A percentile compares a stretch with the other conserved stretches of the same genome.
phyloP scores from a whole-genome alignment of 2,113 vertebrate species.

The Heterotilapia buettikoferi region DNA sequence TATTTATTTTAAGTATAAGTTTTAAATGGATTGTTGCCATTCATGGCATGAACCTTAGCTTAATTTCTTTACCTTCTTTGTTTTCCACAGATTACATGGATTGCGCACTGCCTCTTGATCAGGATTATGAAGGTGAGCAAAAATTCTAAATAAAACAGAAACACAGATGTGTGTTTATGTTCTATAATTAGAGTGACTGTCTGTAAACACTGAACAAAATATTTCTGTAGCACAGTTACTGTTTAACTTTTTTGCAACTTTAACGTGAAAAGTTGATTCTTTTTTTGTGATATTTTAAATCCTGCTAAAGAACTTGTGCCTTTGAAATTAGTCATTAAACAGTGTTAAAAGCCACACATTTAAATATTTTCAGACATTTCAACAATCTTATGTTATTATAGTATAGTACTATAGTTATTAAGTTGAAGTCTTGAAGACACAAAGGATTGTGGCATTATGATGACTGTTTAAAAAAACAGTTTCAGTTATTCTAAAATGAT shows the following conservation, averaged over 20 bases:
- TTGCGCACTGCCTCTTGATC: neutral
- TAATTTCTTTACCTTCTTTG: neutral
- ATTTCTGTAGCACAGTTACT: neutral
- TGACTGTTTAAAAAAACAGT: no score
- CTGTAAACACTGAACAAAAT: neutral
- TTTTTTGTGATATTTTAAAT: neutral
- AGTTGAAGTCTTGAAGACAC: neutral
- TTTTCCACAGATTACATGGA: neutral
- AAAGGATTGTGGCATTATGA: neutral
- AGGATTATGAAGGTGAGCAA: neutral
- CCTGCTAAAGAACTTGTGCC: neutral
- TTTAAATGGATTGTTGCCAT: neutral
- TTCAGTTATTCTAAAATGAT: neutral
- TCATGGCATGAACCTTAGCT: neutral
- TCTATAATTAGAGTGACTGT: neutral
- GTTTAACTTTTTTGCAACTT: neutral
- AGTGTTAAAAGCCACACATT: neutral
- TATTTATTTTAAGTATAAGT: neutral
- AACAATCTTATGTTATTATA: neutral
- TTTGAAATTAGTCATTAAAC: neutral
- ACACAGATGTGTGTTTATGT: neutral
- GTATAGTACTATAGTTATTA: neutral
- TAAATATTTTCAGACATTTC: neutral
- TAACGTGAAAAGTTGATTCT: neutral
- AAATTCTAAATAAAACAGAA: neutral